Evolutionary conservation across 2,113 vertebrate species (phyloP).

Genomic region (Cebus imitator): DNA sequence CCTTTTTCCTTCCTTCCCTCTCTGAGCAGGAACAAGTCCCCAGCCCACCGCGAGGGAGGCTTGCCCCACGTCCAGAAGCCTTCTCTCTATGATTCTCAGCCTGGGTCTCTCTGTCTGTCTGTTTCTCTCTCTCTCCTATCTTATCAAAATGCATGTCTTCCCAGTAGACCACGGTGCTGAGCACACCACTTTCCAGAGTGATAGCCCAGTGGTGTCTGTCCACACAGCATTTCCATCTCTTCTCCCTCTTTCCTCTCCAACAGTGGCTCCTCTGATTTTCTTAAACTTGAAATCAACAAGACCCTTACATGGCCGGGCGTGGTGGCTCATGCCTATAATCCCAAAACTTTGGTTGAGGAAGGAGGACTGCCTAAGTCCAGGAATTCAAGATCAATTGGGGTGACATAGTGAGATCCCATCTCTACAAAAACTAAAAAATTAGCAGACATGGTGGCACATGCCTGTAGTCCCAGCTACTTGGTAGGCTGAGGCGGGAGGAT

Average conservation of each 20-base stretch:
- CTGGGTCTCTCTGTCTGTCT: background rate
- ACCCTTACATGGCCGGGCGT: background rate
- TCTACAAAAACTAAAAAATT: too few species aligned
- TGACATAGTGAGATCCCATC: too few species aligned
- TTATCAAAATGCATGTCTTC: background rate
- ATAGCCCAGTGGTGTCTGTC: background rate
- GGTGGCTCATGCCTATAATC: too few species aligned
- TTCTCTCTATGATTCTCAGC: background rate
- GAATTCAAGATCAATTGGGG: too few species aligned
- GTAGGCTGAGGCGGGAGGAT: too few species aligned
- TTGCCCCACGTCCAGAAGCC: too few species aligned
- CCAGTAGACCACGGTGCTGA: background rate
- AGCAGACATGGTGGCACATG: too few species aligned
- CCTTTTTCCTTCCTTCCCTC: background rate
- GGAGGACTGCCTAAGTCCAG: too few species aligned
- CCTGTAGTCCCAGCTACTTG: too few species aligned
- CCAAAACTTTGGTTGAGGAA: too few species aligned
- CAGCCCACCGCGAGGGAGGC: too few species aligned
- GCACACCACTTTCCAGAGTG: background rate
- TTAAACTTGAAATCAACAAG: background rate
- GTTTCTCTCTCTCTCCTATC: background rate
- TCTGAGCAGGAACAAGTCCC: background rate
- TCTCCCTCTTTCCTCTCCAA: background rate
- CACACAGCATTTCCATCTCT: background rate
- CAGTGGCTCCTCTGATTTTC: background rate